Conservation (phyloP, 2,888 invertebrate species). For the Parelbella ahira region DNA sequence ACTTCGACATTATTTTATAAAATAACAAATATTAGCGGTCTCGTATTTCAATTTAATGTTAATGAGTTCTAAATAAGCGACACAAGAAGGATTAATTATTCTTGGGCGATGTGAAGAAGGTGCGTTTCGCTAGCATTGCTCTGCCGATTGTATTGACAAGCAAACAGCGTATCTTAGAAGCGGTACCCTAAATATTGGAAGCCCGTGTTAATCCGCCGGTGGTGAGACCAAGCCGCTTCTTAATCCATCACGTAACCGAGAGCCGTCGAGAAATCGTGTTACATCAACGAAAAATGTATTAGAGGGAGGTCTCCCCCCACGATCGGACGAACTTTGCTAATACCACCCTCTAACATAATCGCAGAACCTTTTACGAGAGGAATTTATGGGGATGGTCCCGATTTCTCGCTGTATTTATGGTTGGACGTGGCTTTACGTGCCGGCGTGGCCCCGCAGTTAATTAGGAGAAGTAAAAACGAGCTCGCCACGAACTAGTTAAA, state of each 20-base stretch:
- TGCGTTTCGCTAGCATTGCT: slow-evolving; percentile 50
- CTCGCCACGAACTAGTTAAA: slow-evolving; percentile 36
- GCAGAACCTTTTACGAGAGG: slow-evolving; percentile 80
- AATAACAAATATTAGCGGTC: too few relatives aligned
- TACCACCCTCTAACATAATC: slow-evolving; percentile 81
- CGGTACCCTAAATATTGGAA: slow-evolving; percentile 73
- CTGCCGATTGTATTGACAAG: slow-evolving; percentile 66
- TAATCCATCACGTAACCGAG: slow-evolving; percentile 81
- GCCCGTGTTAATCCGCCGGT: slow-evolving; percentile 69
- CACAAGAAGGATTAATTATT: too few relatives aligned
- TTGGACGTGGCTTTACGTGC: slow-evolving; percentile 70
- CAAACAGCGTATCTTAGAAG: slow-evolving; percentile 65
- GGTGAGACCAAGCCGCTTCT: slow-evolving; percentile 71
- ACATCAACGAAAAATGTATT: slow-evolving; percentile 82
- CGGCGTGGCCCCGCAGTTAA: slow-evolving; percentile 63
- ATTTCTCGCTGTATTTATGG: slow-evolving; percentile 78
- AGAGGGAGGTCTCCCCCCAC: slow-evolving; percentile 61
- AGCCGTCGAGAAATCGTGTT: slow-evolving; percentile 81
- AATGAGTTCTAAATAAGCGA: too few relatives aligned
- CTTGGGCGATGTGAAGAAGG: too few relatives aligned
- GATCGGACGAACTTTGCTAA: slow-evolving; percentile 81
- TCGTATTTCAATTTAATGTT: too few relatives aligned
- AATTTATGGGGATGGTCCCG: slow-evolving; percentile 79
- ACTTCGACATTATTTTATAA: too few relatives aligned
- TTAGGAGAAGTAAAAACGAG: slow-evolving; percentile 62